Evolutionary conservation across 1,140 invertebrate genomes (phyloP), one percentile per base, ranked within the genome.

Genomic region (Sesamia nonagrioides): DNA sequence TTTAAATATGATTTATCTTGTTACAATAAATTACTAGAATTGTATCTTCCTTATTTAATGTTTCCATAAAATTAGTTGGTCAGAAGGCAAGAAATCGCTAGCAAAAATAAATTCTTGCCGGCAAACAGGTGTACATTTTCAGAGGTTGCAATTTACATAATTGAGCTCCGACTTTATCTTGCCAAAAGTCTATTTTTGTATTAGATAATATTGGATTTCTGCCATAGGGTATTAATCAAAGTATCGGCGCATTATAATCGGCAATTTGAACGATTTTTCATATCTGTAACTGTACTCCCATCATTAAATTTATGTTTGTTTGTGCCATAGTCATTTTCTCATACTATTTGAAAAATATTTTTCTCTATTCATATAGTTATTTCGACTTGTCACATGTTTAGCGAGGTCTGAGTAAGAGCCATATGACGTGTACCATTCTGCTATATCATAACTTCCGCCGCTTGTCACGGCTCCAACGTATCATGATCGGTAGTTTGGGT

Each of bases 131-230:
- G 58, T 76, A 63, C 37, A 75, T 66, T 52, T 48, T 66, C 33
- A 52, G 48, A 7, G 27, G 42, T 45, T 27, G 58, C 42, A 66
- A 76, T 76, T 76, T 63, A 50, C 74, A 76, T 76, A 76, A 56
- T 56, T 56, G 54, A 27, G 21, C 21, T 8, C 21, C 9, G 21
- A 9, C 54, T 18, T 27, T 56, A 56, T 27, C 33, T 61, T 37
- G 15, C 58, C 33, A 61, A 37, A 61, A 52, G 18, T 54, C 27
- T 52, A 27, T 17, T 54, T 71, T 54, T 17, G 27, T 54, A 71
- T 71, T 18, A 50, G 63, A 48, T 27, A 27, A 68, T 48, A 68
- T 68, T 50, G 52, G 21, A 52, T 33, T 52, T 27, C 33, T 52
- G 11, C 45, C 45, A 35, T 2, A 35, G 13, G 45, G 45, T 7